phyloP scores from a whole-genome alignment of 2,888 invertebrate genomes.

The Hypomecis atomaria region DNA sequence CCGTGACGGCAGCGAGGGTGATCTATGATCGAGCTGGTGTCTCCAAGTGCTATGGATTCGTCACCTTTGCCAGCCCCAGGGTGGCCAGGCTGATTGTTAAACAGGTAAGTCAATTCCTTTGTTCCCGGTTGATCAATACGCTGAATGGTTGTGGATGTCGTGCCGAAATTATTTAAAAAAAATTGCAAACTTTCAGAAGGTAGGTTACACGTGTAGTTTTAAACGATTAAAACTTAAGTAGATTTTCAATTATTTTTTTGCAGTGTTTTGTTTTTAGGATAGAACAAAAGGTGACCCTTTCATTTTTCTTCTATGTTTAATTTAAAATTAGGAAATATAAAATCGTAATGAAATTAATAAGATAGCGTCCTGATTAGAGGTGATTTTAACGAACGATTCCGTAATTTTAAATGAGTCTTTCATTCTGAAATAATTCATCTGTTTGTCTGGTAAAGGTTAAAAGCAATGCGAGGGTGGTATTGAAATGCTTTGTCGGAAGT shows the following conservation, averaged over 20 bases:
- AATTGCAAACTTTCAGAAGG: too few relatives aligned
- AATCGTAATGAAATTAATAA: too few relatives aligned
- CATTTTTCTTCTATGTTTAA: too few relatives aligned
- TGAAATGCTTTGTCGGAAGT: constrained; percentile 19
- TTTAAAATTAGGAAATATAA: too few relatives aligned
- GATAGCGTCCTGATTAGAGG: not conserved
- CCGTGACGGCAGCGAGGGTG: constrained; percentile 96
- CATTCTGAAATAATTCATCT: constrained; percentile 6
- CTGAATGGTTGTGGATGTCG: not conserved
- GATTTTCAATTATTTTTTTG: too few relatives aligned
- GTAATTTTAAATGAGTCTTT: not conserved
- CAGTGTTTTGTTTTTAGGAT: too few relatives aligned
- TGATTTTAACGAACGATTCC: not conserved
- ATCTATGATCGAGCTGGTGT: constrained; percentile 97
- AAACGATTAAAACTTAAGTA: too few relatives aligned
- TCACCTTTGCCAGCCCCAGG: constrained; percentile 85
- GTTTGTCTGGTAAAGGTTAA: constrained; percentile 4
- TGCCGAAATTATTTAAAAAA: constrained; percentile 6
- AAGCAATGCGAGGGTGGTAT: constrained; percentile 8
- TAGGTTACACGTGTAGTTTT: too few relatives aligned
- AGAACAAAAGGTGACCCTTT: too few relatives aligned
- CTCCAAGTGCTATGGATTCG: constrained; percentile 96
- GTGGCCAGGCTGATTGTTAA: constrained; percentile 81
- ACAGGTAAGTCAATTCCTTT: constrained; percentile 66
- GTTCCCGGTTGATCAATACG: constrained; percentile 32